Evolutionary conservation across 2,797 vertebrate genomes (phyloP), one percentile per base, ranked within the genome.

Genomic region (Mastacembelus armatus): DNA sequence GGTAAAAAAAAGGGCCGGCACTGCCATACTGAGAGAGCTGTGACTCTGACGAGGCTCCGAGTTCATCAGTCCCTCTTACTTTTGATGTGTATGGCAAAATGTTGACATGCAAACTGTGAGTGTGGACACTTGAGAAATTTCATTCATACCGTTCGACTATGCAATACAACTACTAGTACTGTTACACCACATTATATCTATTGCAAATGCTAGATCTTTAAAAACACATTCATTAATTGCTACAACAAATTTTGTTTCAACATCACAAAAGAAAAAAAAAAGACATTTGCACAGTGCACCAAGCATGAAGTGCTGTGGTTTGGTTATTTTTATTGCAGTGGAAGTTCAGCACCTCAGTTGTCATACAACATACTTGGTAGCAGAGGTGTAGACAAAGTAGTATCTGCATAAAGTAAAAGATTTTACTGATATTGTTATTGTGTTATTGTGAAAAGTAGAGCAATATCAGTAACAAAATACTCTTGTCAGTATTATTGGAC

Each of bases 1-100:
- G 56, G 32, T 60, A 38, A 72, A 22, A 77, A 68, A 80, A 27
- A 65, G 51, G 71, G 77, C 50, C 24, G 66, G 42, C 62, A 54
- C n/a, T 83, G 64, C 49, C 47, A 64, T 67, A 55, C 51, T 21
- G 18, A 68, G 38, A 12, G 5, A 42, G n/a, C n/a, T 7, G 58
- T 19, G 35, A 59, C 57, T 16, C 36, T 5, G 59, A 18, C 12
- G 32, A 47, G 2, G 10, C 66, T 40, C 39, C 4, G 3, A 38
- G 27, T 27, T 71, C 40, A 18, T 58, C 16, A 22, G 29, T 2
- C 2, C 4, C 0, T 24, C 50, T 67, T 30, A 11, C 44, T 35
- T 18, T 11, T 84, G 77, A 84, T 50, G 51, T 33, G 27, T 38
- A 22, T 0, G 2, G 12, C 32, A 27, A 60, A 32, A 70, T 63